Evolutionary conservation across 2,113 vertebrate genomes (phyloP).

Genomic region (Poeciliopsis occidentalis): DNA sequence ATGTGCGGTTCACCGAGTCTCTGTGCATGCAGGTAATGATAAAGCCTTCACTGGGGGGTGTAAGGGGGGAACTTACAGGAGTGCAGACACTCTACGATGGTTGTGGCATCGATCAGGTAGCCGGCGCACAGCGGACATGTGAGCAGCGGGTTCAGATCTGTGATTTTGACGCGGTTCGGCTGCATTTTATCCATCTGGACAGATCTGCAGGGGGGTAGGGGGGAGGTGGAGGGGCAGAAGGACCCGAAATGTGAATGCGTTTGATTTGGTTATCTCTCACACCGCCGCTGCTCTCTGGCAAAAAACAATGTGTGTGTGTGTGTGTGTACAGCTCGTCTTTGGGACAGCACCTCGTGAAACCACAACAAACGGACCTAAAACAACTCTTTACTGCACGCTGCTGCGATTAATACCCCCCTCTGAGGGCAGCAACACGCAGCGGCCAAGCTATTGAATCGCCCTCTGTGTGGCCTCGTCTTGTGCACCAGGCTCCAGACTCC

Average conservation of each 20-base stretch:
- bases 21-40: neutral
- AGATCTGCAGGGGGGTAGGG: conserved; percentile 55
- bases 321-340: conserved; percentile 59
- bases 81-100: conserved; percentile 95
- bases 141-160: conserved; percentile 79
- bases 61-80: conserved; percentile 85
- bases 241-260: neutral
- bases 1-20: neutral
- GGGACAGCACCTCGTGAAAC: conserved; percentile 43
- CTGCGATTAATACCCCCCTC: neutral
- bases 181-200: conserved; percentile 81
- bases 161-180: conserved; percentile 81
- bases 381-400: neutral
- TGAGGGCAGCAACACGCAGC: neutral
- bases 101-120: conserved; percentile 94
- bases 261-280: neutral
- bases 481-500: conserved; percentile 52
- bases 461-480: conserved; percentile 66
- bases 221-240: conserved; percentile 3
- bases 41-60: neutral
- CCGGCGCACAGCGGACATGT: conserved; percentile 88
- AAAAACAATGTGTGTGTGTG: conserved; percentile 18
- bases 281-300: conserved; percentile 9
- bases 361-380: conserved; percentile 49
- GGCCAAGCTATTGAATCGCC: conserved; percentile 25